Evolutionary conservation across 2,888 invertebrate species (phyloP).

Genomic region (Linyphia triangularis): DNA sequence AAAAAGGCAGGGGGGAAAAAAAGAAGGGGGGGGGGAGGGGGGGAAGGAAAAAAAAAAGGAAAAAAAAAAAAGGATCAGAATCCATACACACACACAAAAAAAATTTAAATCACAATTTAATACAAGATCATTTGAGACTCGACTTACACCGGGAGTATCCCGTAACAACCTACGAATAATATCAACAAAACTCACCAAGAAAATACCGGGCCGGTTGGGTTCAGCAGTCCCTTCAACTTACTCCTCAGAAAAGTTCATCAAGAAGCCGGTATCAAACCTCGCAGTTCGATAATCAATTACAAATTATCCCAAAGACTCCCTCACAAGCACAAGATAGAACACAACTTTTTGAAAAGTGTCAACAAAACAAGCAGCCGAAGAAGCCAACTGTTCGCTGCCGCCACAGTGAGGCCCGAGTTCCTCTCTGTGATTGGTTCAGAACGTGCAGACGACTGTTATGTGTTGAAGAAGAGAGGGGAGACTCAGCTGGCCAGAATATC

Average conservation of each 20-base stretch:
- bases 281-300: neutral
- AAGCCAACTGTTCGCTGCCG: constrained; percentile 66
- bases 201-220: too few species aligned
- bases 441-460: constrained; percentile 57
- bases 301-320: neutral
- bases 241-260: neutral
- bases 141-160: too few species aligned
- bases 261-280: neutral
- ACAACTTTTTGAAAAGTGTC: constrained; percentile 33
- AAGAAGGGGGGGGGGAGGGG: too few species aligned
- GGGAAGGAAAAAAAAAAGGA: too few species aligned
- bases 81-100: too few species aligned
- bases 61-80: too few species aligned
- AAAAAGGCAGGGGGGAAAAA: too few species aligned
- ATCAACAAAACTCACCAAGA: too few species aligned
- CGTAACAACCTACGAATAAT: too few species aligned
- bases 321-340: constrained; percentile 20
- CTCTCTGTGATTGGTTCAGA: constrained; percentile 67
- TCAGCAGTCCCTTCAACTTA: too few species aligned
- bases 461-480: constrained; percentile 22
- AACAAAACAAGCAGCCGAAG: constrained; percentile 49
- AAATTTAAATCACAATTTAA: too few species aligned
- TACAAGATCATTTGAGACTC: too few species aligned
- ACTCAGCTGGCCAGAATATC: constrained; percentile 68
- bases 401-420: constrained; percentile 43